These are phyloP conservation scores for Popillia japonica DNA, from an alignment of 1,140 invertebrate species.

Conservation along the genomic window DNA sequence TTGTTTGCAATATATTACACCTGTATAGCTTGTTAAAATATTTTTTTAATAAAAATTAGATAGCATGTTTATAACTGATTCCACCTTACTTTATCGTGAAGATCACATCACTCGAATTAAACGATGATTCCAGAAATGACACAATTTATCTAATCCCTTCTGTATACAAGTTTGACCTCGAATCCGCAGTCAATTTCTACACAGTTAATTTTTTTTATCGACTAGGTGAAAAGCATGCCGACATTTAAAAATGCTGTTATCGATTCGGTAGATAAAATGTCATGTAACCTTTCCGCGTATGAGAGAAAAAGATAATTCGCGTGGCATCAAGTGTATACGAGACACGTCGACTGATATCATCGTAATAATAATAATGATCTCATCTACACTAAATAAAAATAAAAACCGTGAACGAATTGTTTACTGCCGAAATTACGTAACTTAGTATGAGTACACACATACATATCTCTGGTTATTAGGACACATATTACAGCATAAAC, in stretches of 20 bases:
- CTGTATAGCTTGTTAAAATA: no score
- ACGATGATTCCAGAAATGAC: no score
- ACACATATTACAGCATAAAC: no score
- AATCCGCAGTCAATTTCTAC: background rate
- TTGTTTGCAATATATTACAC: no score
- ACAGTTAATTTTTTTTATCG: background rate
- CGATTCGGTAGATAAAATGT: conserved; percentile 15
- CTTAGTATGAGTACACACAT: background rate
- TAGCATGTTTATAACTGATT: no score
- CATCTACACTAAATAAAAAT: conserved; percentile 20
- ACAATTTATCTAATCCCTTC: background rate
- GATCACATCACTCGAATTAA: no score
- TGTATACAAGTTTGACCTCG: background rate
- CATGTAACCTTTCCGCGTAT: background rate
- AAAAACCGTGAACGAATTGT: conserved; percentile 1
- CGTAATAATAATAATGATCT: conserved; percentile 12
- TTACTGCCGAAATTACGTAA: conserved; percentile 2
- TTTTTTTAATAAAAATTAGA: no score
- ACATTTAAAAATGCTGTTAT: conserved; percentile 27
- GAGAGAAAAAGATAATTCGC: background rate
- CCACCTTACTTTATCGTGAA: no score
- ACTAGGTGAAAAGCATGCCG: background rate
- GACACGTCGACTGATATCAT: background rate
- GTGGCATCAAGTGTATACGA: background rate
- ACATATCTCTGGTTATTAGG: background rate